phyloP scores from a whole-genome alignment of 2,888 invertebrate genomes.

The Steinernema carpocapsae region DNA sequence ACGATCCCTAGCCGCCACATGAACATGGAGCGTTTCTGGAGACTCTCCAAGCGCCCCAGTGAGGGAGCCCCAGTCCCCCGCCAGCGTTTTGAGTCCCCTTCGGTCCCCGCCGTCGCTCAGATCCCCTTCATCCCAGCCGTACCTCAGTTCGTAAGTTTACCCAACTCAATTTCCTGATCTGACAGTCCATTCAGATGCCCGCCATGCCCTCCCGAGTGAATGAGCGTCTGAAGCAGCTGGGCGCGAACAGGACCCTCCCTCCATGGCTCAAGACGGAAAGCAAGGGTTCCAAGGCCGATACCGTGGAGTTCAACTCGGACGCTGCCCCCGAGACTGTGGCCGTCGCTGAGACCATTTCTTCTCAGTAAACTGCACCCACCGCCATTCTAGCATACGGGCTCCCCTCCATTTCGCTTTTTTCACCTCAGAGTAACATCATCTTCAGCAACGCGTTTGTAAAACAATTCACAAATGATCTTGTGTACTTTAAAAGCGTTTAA shows the following conservation, averaged over 20 bases:
- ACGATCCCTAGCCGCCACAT: constrained; percentile 40
- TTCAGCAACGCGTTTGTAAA: neutral
- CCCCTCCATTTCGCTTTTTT: neutral
- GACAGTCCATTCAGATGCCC: too few relatives aligned
- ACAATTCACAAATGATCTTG: constrained; percentile 23
- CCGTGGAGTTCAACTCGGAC: constrained; percentile 50
- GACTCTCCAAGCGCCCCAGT: constrained; percentile 50
- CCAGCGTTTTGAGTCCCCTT: neutral
- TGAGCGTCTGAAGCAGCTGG: constrained; percentile 22
- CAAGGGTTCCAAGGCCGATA: constrained; percentile 10
- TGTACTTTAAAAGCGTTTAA: neutral
- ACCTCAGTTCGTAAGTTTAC: neutral
- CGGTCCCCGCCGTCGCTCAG: neutral
- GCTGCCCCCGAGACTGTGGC: constrained; percentile 49
- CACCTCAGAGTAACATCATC: constrained; percentile 13
- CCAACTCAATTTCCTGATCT: neutral
- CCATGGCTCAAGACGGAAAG: constrained; percentile 23
- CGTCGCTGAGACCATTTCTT: constrained; percentile 44
- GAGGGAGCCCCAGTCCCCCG: neutral
- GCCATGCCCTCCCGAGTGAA: neutral
- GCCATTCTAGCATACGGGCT: constrained; percentile 31
- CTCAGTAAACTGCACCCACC: neutral
- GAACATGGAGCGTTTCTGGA: constrained; percentile 67
- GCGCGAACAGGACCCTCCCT: neutral
- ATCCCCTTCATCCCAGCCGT: neutral